A percentile compares a stretch with the other conserved stretches of the same genome.
These are phyloP conservation scores for Drosophila simulans DNA, from an alignment of 1,140 invertebrate genomes.

Conservation along the genomic window DNA sequence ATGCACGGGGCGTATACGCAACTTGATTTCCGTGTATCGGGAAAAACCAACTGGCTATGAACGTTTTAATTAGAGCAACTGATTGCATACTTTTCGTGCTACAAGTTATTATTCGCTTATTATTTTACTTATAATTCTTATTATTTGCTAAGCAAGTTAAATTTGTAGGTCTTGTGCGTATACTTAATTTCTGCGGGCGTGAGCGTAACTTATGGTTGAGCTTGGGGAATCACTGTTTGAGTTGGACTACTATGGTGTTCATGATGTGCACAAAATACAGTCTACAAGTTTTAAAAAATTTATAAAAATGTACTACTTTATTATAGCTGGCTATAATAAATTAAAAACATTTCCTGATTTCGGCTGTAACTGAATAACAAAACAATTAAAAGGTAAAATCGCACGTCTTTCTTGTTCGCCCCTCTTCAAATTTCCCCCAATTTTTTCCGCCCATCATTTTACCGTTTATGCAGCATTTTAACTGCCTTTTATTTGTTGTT, in stretches of 20 bases:
- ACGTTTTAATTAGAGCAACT: background rate
- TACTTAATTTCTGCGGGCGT: background rate
- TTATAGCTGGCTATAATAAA: background rate
- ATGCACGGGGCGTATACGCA: slow-evolving; percentile 15
- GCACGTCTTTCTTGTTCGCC: background rate
- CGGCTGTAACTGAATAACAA: background rate
- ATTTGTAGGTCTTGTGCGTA: background rate
- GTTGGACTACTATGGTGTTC: no score
- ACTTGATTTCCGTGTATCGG: background rate
- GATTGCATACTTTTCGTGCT: background rate
- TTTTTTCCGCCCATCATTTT: slow-evolving; percentile 14
- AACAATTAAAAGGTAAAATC: slow-evolving; percentile 1
- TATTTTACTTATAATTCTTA: no score
- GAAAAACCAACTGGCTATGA: background rate
- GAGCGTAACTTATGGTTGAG: background rate
- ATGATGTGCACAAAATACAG: no score
- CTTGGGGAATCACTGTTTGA: no score
- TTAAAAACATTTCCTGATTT: background rate
- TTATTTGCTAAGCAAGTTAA: background rate
- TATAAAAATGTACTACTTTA: background rate
- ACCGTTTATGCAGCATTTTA: slow-evolving; percentile 36
- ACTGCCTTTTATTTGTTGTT: slow-evolving; percentile 34
- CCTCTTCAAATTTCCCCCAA: background rate
- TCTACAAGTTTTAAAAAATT: background rate
- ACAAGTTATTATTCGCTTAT: no score